Conservation (phyloP, 2,113 vertebrate species). For the Callospermophilus lateralis region DNA sequence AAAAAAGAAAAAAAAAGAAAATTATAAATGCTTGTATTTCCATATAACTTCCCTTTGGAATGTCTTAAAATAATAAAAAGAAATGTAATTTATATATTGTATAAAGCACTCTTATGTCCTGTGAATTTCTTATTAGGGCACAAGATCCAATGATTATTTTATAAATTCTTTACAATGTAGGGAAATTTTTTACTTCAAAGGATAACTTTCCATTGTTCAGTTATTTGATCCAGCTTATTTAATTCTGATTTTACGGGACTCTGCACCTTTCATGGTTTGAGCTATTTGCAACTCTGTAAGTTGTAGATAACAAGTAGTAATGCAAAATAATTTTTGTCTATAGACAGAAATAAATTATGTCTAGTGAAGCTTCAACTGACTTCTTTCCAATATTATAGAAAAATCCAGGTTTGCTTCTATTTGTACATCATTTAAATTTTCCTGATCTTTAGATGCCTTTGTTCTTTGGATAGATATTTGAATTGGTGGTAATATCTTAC, state of each 20-base stretch:
- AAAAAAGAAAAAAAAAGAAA: too few relatives aligned
- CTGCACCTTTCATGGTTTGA: background rate
- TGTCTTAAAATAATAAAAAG: slow-evolving; percentile 13
- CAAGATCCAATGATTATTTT: background rate
- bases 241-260: slow-evolving; percentile 9
- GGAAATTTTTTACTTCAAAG: slow-evolving; percentile 5
- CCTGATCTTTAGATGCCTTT: background rate
- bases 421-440: slow-evolving; percentile 25
- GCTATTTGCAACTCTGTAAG: background rate
- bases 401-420: background rate
- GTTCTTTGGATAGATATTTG: background rate
- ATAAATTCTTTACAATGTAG: slow-evolving; percentile 31
- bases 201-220: slow-evolving; percentile 16
- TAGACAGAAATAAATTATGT: background rate
- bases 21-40: slow-evolving; percentile 39
- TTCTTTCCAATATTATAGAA: background rate
- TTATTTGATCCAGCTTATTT: background rate
- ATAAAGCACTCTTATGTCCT: background rate
- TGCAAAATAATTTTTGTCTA: background rate
- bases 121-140: slow-evolving; percentile 34
- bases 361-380: background rate
- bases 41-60: background rate
- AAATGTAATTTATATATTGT: background rate
- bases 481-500: background rate
- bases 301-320: slow-evolving; percentile 12